phyloP scores from a whole-genome alignment of 2,888 invertebrate genomes.

The Osmoderma eremita region DNA sequence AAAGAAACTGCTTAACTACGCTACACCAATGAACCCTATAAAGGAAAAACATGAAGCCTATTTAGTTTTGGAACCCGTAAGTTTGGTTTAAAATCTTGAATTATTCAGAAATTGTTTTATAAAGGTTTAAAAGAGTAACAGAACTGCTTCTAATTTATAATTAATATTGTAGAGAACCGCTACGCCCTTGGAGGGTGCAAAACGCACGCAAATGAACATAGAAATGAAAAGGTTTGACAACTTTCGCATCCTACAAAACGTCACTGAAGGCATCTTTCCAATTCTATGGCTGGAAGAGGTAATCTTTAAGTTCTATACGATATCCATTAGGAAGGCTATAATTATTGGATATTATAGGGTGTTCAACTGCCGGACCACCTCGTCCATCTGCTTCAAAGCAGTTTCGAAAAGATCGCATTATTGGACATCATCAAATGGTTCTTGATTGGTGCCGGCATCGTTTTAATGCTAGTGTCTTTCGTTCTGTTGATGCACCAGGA shows the following conservation, averaged over 20 bases:
- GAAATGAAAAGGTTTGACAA: slow-evolving; percentile 63
- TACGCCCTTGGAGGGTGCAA: slow-evolving; percentile 65
- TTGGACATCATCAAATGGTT: slow-evolving; percentile 64
- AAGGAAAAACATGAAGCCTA: slow-evolving; percentile 68
- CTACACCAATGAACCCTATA: slow-evolving; percentile 67
- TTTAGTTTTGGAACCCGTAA: slow-evolving; percentile 72
- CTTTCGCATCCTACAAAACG: slow-evolving; percentile 65
- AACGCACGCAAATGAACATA: slow-evolving; percentile 69
- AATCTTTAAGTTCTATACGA: no score
- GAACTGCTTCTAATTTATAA: neutral
- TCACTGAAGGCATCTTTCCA: slow-evolving; percentile 69
- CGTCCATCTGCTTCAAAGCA: slow-evolving; percentile 59
- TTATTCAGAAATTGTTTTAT: neutral
- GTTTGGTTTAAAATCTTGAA: slow-evolving; percentile 47
- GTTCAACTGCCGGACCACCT: slow-evolving; percentile 54
- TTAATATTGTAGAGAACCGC: slow-evolving; percentile 65
- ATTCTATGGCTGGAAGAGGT: slow-evolving; percentile 72
- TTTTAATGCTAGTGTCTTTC: slow-evolving; percentile 49
- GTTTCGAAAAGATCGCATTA: slow-evolving; percentile 61
- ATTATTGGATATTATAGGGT: slow-evolving; percentile 44
- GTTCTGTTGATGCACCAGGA: slow-evolving; percentile 49
- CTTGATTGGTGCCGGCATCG: slow-evolving; percentile 59
- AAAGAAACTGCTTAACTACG: slow-evolving; percentile 66
- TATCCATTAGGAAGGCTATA: neutral
- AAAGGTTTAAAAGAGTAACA: neutral